Percentiles rank a stretch among this genome's conserved stretches.
Evolutionary conservation across 2,113 vertebrate genomes (phyloP).

Genomic region (Malaclemys terrapin): DNA sequence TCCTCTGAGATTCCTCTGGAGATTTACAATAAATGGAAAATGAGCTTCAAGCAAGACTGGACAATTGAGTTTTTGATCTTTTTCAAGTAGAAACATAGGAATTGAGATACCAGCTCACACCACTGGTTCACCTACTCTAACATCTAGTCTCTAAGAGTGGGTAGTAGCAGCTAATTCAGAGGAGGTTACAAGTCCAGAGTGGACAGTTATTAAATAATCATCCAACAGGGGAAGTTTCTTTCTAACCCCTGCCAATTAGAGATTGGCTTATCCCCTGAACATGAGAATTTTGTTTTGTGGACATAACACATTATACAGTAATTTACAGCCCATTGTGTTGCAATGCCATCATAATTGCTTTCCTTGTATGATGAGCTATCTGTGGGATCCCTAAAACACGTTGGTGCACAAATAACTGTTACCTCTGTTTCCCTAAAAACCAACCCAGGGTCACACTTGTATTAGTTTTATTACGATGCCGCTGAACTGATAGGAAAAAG

Average conservation of each 20-base stretch:
- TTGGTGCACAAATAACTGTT: neutral
- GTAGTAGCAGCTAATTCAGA: neutral
- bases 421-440: no score
- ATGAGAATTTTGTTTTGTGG: neutral
- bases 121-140: neutral
- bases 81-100: neutral
- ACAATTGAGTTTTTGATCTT: neutral
- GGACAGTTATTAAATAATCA: neutral
- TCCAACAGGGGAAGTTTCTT: neutral
- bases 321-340: neutral
- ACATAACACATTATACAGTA: neutral
- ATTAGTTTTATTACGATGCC: no score
- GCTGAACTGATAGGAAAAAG: no score
- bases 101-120: neutral
- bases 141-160: neutral
- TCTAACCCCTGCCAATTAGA: neutral
- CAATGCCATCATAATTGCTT: neutral
- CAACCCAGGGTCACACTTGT: no score
- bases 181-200: neutral
- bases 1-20: neutral
- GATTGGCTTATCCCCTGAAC: neutral
- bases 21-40: neutral
- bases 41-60: neutral
- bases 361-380: neutral
- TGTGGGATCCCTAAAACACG: neutral